These are phyloP conservation scores for Morbakka virulenta DNA, from an alignment of 30 jellyfish, hydroid and myxozoan species.

Conservation along the genomic window DNA sequence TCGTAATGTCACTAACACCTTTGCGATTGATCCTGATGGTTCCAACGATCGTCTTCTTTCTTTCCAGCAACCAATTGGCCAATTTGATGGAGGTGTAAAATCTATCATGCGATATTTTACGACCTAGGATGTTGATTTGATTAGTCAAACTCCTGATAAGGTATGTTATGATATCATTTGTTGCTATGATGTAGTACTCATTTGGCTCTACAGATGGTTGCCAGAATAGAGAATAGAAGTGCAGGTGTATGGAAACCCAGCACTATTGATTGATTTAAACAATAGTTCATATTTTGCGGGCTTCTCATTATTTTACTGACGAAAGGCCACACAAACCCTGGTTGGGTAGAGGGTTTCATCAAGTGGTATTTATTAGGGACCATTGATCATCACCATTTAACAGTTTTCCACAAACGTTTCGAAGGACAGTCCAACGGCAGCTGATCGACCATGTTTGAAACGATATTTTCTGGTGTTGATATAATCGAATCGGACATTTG, in stretches of 20 bases:
- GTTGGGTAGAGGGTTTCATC: slow-evolving; percentile 27
- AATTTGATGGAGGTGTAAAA: slow-evolving; percentile 19
- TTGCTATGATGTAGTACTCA: slow-evolving; percentile 18
- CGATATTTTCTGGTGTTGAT: no score
- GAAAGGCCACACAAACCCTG: slow-evolving; percentile 46
- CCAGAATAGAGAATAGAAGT: no score
- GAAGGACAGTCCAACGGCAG: no score
- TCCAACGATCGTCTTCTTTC: slow-evolving; percentile 30
- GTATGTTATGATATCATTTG: slow-evolving; percentile 9
- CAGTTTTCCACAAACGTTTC: no score
- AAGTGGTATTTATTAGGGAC: no score
- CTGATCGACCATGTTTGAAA: no score
- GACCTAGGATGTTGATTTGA: not conserved
- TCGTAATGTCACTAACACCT: slow-evolving; percentile 22
- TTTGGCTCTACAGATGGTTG: slow-evolving; percentile 26
- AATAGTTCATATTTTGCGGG: slow-evolving; percentile 50
- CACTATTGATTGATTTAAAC: slow-evolving; percentile 40
- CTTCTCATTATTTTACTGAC: slow-evolving; percentile 38
- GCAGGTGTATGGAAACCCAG: slow-evolving; percentile 31
- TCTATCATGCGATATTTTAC: slow-evolving; percentile 45
- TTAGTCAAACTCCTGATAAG: not conserved
- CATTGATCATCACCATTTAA: no score
- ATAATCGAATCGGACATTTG: no score
- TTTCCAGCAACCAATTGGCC: slow-evolving; percentile 29
- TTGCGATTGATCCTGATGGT: slow-evolving; percentile 36